Conservation (phyloP, 64 coral and sea anemone species). For the Montipora foliosa region DNA sequence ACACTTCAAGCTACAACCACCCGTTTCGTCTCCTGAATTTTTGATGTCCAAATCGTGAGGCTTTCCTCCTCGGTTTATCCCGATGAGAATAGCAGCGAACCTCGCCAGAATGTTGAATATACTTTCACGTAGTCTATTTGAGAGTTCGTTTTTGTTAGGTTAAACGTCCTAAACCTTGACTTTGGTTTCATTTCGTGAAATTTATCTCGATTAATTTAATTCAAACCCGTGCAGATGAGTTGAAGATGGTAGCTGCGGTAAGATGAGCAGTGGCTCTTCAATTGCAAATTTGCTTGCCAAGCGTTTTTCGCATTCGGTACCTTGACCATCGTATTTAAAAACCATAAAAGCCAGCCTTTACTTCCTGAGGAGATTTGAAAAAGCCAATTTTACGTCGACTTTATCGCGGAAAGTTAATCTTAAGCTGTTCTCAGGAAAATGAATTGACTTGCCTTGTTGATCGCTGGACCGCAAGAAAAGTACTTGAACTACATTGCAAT, state of each 20-base stretch:
- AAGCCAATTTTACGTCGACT: not conserved
- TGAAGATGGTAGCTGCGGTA: not conserved
- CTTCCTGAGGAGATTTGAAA: not conserved
- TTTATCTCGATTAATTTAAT: not conserved
- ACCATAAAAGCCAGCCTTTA: not conserved
- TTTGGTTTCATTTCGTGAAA: slow-evolving; percentile 24
- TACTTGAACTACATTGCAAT: not conserved
- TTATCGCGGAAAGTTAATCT: not conserved
- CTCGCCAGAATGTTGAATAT: not conserved
- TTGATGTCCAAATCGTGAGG: slow-evolving; percentile 22
- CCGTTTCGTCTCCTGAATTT: slow-evolving; percentile 44
- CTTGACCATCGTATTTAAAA: not conserved
- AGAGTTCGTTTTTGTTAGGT: not conserved
- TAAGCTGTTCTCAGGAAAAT: not conserved
- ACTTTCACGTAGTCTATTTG: no score
- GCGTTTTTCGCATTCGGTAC: not conserved
- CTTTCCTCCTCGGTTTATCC: not conserved
- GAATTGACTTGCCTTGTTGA: slow-evolving; percentile 4
- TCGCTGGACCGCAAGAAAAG: slow-evolving; percentile 33
- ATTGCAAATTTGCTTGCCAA: not conserved
- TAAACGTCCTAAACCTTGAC: not conserved
- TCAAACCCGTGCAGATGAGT: slow-evolving; percentile 4
- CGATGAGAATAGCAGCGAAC: not conserved
- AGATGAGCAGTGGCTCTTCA: not conserved
- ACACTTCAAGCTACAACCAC: slow-evolving; percentile 9